These are phyloP conservation scores for Heliconius hewitsoni DNA, from an alignment of 1,140 invertebrate genomes.

Conservation along the genomic window DNA sequence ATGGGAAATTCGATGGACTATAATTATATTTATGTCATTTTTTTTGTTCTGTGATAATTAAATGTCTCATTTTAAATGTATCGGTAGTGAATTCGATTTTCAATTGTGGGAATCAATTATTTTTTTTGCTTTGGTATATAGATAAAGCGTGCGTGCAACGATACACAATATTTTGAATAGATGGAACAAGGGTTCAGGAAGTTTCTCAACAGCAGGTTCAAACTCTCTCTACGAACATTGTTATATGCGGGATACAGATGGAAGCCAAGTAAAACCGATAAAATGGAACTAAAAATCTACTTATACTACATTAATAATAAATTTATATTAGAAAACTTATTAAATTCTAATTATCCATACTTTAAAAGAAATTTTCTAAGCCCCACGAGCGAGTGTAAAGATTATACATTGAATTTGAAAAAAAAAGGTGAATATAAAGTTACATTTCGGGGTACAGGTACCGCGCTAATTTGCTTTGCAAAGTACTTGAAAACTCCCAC, in stretches of 20 bases:
- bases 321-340: not conserved
- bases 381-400: not conserved
- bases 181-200: not conserved
- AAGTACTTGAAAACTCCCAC: slow-evolving; percentile 35
- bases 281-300: too few relatives aligned
- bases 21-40: not conserved
- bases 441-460: slow-evolving; percentile 33
- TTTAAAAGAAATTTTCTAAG: not conserved
- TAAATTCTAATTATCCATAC: not conserved
- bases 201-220: not conserved
- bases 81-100: not conserved
- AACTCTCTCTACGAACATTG: not conserved
- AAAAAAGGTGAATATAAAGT: slow-evolving; percentile 32
- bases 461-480: slow-evolving; percentile 39
- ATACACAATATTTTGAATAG: not conserved
- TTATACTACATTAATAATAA: not conserved
- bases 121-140: not conserved
- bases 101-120: not conserved
- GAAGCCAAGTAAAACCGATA: not conserved
- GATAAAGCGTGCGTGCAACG: not conserved
- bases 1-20: slow-evolving; percentile 31
- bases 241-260: not conserved
- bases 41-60: not conserved
- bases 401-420: slow-evolving; percentile 25
- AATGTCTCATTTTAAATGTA: not conserved